Base-by-base conservation (phyloP, 2,888 invertebrate species). In the Metacarcinus magister region DNA sequence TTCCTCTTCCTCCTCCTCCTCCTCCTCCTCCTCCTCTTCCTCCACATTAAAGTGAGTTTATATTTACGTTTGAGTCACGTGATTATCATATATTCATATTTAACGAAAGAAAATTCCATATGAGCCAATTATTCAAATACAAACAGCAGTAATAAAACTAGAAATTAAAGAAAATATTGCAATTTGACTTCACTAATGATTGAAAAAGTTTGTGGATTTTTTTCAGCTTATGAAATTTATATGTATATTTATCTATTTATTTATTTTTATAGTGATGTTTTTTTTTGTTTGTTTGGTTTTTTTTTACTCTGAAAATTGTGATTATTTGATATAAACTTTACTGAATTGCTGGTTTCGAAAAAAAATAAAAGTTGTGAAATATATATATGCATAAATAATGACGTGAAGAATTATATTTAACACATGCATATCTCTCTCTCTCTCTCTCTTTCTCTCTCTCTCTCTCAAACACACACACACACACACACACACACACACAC, bases 1-100 rank as follows among this genome's bases (percentile, higher is more conserved):
- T n/a, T 67, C 67, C 82, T 82, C 82, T 32, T 82, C 82, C 82
- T 82, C 32, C 82, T 82, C 82, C 32, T 82, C 82, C 82, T 32
- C 32, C 32, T n/a, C n/a, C n/a, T n/a, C n/a, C n/a, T n/a, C n/a
- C n/a, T n/a, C n/a, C n/a, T n/a, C n/a, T n/a, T n/a, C n/a, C n/a
- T n/a, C n/a, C n/a, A 8, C 2, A 43, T 43, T 2, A 28, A 46
- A 4, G 44, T 2, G 28, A 4, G 32, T 10, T 32, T 82, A 8
- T n/a, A 67, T 67, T 5, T 82, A 32, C 32, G 0, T 82, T 32
- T 32, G 28, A 32, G 32, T 82, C 91, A 91, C 0, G 28, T 91
- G 43, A 92, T 48, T 16, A 90, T 10, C 8, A 91, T 13, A 46
- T 28, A 91, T 13, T 48, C 46, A 92, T 46, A 3, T 48, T 39